phyloP scores from a whole-genome alignment of 2,888 invertebrate species.

The Amphimallon solstitiale region DNA sequence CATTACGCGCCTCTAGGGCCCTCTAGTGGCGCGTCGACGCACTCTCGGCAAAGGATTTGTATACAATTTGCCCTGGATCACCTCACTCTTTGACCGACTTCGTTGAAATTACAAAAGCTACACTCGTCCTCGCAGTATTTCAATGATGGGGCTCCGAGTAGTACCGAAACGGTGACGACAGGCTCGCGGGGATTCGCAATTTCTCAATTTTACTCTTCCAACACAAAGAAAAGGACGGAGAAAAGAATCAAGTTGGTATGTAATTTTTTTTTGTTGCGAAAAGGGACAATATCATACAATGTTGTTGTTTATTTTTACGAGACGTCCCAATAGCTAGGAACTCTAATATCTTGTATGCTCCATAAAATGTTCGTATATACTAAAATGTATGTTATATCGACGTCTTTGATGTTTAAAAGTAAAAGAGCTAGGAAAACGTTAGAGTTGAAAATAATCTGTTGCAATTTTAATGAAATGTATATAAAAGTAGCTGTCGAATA shows the following conservation, averaged over 20 bases:
- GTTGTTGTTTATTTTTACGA: slow-evolving; percentile 29
- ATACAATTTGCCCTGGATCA: slow-evolving; percentile 51
- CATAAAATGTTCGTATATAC: slow-evolving; percentile 12
- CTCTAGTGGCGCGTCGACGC: slow-evolving; percentile 52
- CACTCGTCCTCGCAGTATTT: slow-evolving; percentile 30
- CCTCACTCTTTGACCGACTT: slow-evolving; percentile 39
- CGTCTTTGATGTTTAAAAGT: background rate
- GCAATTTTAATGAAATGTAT: too few relatives aligned
- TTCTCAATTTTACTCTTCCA: slow-evolving; percentile 21
- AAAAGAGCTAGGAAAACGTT: too few relatives aligned
- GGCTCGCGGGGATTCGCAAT: slow-evolving; percentile 33
- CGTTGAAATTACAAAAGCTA: slow-evolving; percentile 33
- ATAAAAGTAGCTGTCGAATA: too few relatives aligned
- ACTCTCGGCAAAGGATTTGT: slow-evolving; percentile 52
- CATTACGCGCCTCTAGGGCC: slow-evolving; percentile 55
- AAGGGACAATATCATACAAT: slow-evolving; percentile 31
- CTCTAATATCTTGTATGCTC: slow-evolving; percentile 2
- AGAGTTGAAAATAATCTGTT: too few relatives aligned
- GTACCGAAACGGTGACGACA: slow-evolving; percentile 28
- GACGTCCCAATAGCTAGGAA: slow-evolving; percentile 7
- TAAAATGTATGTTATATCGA: slow-evolving; percentile 5
- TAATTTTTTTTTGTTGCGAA: slow-evolving; percentile 25
- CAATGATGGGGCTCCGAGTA: slow-evolving; percentile 35
- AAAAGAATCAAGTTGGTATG: slow-evolving; percentile 19
- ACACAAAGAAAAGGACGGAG: slow-evolving; percentile 21